Evolutionary conservation across 2,113 vertebrate species (phyloP), one percentile per base, ranked within the genome.

Genomic region (Saccopteryx leptura): DNA sequence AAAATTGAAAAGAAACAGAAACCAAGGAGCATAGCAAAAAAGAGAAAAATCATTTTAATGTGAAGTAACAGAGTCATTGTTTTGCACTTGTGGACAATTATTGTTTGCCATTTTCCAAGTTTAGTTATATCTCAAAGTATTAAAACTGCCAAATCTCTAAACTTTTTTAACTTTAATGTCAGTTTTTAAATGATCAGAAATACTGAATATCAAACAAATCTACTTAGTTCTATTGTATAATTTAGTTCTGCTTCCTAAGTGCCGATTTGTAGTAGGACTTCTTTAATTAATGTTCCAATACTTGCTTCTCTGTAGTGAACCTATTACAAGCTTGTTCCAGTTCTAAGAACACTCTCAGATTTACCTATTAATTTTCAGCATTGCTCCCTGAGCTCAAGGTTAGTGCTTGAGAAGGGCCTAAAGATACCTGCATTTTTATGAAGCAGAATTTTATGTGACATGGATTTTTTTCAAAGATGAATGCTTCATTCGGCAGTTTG

Each of bases 401-500:
- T 91, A 90, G 90, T 94, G 31, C 14, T 19, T 50, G 33, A 28
- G 48, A 92, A 92, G 26, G 33, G 19, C n/a, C 26, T 24, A 86
- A 52, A 94, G 31, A 91, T 4, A 81, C 4, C 39, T 96, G 7
- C 7, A 50, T 95, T 97, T 97, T 72, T 31, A 9, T 9, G 21
- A 74, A 94, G 31, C 83, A 88, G 96, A 95, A 92, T 92, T 58
- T 78, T 31, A 18, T n/a, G 28, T 48, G 23, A 93, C 60, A 31
- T n/a, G 78, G 61, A 4, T 84, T 97, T 90, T 91, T 96, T 56
- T 52, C 68, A 65, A 52, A 98, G 95, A 95, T 39, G 21, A 97
- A 90, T 63, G 58, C 52, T 96, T 97, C 96, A 60, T 96, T 96
- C 28, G 26, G 39, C 11, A 94, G 84, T 97, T 97, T 98, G 97